A percentile compares a stretch with the other conserved stretches of the same genome.
These are phyloP conservation scores for Prietella phreatophila DNA, from an alignment of 2,113 vertebrate genomes.

Conservation along the genomic window DNA sequence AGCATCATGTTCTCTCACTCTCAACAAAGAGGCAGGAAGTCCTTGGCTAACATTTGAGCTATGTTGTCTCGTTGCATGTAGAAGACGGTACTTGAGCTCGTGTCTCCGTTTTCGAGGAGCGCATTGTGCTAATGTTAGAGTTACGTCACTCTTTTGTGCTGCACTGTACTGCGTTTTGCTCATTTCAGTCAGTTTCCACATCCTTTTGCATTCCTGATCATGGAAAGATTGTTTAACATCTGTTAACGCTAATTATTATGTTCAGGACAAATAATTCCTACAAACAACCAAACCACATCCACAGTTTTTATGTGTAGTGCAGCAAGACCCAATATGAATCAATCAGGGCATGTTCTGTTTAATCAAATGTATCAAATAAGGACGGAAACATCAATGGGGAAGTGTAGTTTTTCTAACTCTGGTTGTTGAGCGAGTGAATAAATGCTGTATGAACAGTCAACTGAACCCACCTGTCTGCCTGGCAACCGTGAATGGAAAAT, in stretches of 20 bases:
- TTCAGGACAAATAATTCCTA: background rate
- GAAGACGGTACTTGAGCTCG: background rate
- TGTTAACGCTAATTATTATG: background rate
- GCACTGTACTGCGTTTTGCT: background rate
- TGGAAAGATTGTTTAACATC: background rate
- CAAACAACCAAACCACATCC: background rate
- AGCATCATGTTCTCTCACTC: background rate
- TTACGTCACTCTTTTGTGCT: background rate
- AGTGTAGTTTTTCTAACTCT: background rate
- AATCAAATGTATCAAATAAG: background rate
- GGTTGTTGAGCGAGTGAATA: background rate
- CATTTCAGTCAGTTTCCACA: background rate
- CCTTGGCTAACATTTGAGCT: background rate
- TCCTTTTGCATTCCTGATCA: background rate
- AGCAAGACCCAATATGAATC: background rate
- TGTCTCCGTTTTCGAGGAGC: background rate
- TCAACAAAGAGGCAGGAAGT: background rate
- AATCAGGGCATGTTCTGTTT: too few relatives aligned
- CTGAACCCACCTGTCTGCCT: background rate
- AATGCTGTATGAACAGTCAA: background rate
- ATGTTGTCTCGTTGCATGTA: background rate
- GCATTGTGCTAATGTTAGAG: background rate
- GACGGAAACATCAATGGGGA: background rate
- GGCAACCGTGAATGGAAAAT: background rate
- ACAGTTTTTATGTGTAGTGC: background rate